Percentiles rank a stretch among this genome's conserved stretches.
Conservation (phyloP, 2,113 vertebrate genomes). For the Coturnix japonica region DNA sequence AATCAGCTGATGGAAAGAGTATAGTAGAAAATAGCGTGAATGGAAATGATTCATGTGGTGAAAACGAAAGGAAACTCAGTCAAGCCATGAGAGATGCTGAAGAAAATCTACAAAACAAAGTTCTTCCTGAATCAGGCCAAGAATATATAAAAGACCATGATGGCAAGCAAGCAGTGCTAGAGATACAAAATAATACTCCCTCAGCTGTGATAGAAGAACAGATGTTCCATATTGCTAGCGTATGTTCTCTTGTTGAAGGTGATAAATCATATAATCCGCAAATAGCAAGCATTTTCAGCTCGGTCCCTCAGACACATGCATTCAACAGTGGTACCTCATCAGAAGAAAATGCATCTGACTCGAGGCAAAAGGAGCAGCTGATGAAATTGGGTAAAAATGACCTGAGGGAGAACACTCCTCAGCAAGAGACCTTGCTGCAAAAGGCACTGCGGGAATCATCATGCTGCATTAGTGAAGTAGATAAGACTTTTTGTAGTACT, state of each 20-base stretch:
- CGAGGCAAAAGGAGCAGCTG: constrained; percentile 9
- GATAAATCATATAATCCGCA: constrained; percentile 77
- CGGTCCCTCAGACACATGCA: background rate
- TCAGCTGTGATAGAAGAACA: background rate
- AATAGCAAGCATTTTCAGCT: constrained; percentile 79
- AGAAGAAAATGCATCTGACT: background rate
- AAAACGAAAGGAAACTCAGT: background rate
- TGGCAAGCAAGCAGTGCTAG: background rate
- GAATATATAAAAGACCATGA: background rate
- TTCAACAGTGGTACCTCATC: background rate
- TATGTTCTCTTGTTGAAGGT: constrained; percentile 82
- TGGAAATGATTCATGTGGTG: background rate
- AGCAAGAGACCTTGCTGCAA: background rate
- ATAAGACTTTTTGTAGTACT: background rate
- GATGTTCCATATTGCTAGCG: constrained; percentile 73
- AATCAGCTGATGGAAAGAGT: background rate
- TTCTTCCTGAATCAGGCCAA: background rate
- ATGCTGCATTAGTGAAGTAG: background rate
- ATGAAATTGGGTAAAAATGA: background rate
- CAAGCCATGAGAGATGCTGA: background rate
- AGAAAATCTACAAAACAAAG: background rate
- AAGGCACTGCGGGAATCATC: background rate
- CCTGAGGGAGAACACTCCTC: background rate
- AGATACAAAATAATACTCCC: background rate
- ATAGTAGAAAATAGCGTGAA: background rate